Conservation (phyloP, 2,888 invertebrate species). For the Nebria brevicollis region DNA sequence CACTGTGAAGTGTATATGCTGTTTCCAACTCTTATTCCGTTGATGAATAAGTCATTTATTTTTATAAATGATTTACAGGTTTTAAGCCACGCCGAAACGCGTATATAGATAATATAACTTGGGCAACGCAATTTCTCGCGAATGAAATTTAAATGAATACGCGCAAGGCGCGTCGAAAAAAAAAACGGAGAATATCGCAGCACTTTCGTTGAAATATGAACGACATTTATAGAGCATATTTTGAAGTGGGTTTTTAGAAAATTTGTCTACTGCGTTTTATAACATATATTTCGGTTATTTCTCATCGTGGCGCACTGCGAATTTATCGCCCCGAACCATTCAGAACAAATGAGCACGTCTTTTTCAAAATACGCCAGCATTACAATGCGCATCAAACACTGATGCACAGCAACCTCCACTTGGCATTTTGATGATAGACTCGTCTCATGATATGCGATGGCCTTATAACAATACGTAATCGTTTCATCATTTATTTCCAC, state of each 20-base stretch:
- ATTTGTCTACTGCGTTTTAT: conserved; percentile 43
- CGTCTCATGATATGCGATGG: neutral
- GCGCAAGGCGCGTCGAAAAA: neutral
- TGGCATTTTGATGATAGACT: neutral
- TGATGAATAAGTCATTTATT: conserved; percentile 45
- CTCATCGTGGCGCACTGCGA: conserved; percentile 23
- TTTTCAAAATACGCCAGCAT: neutral
- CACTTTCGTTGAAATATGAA: conserved; percentile 39
- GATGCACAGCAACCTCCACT: neutral
- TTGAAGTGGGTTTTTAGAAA: conserved; percentile 45
- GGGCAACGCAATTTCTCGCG: neutral
- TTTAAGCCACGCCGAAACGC: conserved; percentile 16
- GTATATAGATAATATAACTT: neutral
- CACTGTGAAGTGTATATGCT: no score
- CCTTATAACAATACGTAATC: neutral
- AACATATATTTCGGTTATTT: conserved; percentile 43
- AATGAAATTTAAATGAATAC: conserved; percentile 30
- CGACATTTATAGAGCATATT: conserved; percentile 44
- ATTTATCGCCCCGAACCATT: conserved; percentile 24
- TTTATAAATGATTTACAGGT: conserved; percentile 45
- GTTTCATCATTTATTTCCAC: neutral
- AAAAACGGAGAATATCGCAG: conserved; percentile 20
- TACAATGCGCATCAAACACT: conserved; percentile 9
- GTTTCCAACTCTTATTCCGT: neutral
- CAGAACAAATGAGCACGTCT: conserved; percentile 20